Percentiles rank a stretch among this genome's conserved stretches.
phyloP scores from a whole-genome alignment of 2,888 invertebrate species.

The Lithophane leautieri region DNA sequence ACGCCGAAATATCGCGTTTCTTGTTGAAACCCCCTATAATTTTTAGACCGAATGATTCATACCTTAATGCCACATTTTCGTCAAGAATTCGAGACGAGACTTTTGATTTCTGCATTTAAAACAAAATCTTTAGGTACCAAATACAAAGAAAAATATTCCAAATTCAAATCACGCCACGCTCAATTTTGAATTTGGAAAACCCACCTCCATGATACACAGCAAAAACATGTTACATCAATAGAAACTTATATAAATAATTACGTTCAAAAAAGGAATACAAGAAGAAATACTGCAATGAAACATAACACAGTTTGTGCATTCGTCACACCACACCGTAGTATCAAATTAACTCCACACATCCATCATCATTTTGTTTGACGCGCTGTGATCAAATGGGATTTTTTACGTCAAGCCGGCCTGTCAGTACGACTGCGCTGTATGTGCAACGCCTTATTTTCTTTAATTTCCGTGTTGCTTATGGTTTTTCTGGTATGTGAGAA shows the following conservation, averaged over 20 bases:
- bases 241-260: slow-evolving; percentile 63
- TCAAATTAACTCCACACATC: slow-evolving; percentile 71
- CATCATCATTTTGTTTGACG: slow-evolving; percentile 81
- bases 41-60: background rate
- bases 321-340: slow-evolving; percentile 66
- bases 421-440: slow-evolving; percentile 70
- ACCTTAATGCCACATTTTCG: background rate
- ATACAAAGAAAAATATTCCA: background rate
- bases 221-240: slow-evolving; percentile 51
- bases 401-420: slow-evolving; percentile 68
- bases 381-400: slow-evolving; percentile 79
- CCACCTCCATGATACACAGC: slow-evolving; percentile 23
- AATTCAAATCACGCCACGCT: slow-evolving; percentile 27
- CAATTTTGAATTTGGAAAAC: slow-evolving; percentile 31
- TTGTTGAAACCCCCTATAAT: too few relatives aligned
- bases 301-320: slow-evolving; percentile 68
- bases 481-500: slow-evolving; percentile 58
- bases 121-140: background rate
- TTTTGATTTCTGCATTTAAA: background rate
- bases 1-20: too few relatives aligned
- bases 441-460: slow-evolving; percentile 63
- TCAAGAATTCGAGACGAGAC: too few relatives aligned
- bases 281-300: slow-evolving; percentile 59
- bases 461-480: slow-evolving; percentile 66
- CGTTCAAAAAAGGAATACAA: slow-evolving; percentile 49